Evolutionary conservation across 2,888 invertebrate species (phyloP).

Genomic region (Palloptera scutellata): DNA sequence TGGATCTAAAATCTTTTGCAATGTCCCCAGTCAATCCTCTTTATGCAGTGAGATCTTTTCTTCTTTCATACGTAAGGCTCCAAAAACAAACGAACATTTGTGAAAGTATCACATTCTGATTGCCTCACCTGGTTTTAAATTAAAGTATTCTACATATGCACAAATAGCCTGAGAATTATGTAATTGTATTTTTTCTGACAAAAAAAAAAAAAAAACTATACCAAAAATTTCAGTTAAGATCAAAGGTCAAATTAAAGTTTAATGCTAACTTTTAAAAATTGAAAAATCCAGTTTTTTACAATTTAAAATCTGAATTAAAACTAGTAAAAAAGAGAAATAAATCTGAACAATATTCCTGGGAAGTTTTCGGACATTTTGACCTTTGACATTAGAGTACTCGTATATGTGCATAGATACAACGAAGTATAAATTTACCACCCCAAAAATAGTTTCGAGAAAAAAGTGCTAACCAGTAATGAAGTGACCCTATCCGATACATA

Average conservation of each 20-base stretch:
- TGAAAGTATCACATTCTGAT: too few relatives aligned
- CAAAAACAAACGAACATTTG: too few relatives aligned
- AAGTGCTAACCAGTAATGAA: background rate
- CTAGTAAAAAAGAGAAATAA: too few relatives aligned
- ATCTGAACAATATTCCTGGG: constrained; percentile 5
- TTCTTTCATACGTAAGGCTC: too few relatives aligned
- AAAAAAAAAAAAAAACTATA: background rate
- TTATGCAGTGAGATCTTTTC: too few relatives aligned
- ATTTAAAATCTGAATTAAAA: background rate
- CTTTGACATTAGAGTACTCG: constrained; percentile 7
- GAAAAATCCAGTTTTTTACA: constrained; percentile 21
- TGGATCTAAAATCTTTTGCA: too few relatives aligned
- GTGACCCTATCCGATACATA: constrained; percentile 8
- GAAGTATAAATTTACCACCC: background rate
- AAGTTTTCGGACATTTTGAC: constrained; percentile 27
- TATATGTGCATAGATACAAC: too few relatives aligned
- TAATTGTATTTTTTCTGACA: too few relatives aligned
- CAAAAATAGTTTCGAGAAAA: constrained; percentile 8
- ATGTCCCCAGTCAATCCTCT: too few relatives aligned
- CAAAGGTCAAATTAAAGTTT: constrained; percentile 22
- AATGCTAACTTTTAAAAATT: background rate
- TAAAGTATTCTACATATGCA: too few relatives aligned
- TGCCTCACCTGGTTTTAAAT: too few relatives aligned
- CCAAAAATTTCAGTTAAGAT: constrained; percentile 12
- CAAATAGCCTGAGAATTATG: too few relatives aligned